Base-by-base conservation (phyloP, 2,797 vertebrate species). In the Cynopterus sphinx region DNA sequence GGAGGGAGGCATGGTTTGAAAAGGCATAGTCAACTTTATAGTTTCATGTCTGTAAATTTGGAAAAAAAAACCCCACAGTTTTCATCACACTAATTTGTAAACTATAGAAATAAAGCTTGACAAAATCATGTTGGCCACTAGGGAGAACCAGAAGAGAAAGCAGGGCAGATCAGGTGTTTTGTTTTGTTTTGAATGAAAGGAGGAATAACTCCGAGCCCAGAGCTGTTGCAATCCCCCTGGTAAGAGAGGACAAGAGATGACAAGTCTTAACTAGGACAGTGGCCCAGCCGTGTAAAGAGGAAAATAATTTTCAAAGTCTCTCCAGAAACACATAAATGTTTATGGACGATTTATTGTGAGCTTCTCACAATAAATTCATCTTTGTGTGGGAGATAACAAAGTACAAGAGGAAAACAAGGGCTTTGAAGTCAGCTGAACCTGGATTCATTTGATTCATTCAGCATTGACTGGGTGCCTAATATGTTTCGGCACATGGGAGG, bases 371-470 rank as follows among this genome's bases (percentile, higher is more conserved):
- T 97, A 49, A 96, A 94, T 57, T 55, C 74, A 74, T 59, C 84
- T 51, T 82, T 15, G 4, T 68, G 92, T 90, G 92, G 95, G 92
- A 92, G 73, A 87, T 92, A 90, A 79, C 1, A 13, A 95, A 77
- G 28, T 57, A 55, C 9, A 43, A 78, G 87, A 87, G 77, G 49
- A 87, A 95, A 85, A 65, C 61, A 84, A 91, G 68, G 61, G 74
- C 92, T 97, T 94, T 92, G 96, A 95, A 83, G 90, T 92, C 51
- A 17, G 49, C 57, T 21, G 43, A 90, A 55, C 28, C 39, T 70
- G 53, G 67, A 49, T 82, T 90, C n/a, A 41, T 85, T 84, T 83
- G 83, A 91, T 81, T 91, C n/a, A 21, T 21, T 74, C 43, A 28
- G 73, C 85, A 55, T 1, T 33, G 57, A 94, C n/a, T 61, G 65